These are phyloP conservation scores for Leptopilina syphax DNA, from an alignment of 2,888 invertebrate genomes.

Conservation along the genomic window DNA sequence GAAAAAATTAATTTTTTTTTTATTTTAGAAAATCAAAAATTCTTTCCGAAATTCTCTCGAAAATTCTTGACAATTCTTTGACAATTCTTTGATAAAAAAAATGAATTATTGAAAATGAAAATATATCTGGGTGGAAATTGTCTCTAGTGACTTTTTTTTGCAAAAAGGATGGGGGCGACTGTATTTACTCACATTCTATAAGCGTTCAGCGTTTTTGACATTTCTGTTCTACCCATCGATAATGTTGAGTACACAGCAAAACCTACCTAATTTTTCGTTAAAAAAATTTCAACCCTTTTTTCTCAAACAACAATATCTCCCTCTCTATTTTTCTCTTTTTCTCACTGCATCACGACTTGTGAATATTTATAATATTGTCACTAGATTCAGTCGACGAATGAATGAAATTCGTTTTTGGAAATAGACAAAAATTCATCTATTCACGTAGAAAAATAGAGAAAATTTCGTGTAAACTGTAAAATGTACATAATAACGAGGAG, in stretches of 20 bases:
- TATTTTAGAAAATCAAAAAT: neutral
- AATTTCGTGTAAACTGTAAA: constrained; percentile 38
- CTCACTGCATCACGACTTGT: constrained; percentile 35
- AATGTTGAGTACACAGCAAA: constrained; percentile 59
- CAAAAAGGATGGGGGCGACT: neutral
- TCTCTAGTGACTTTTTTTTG: too few relatives aligned
- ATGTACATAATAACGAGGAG: constrained; percentile 1
- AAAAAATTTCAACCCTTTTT: constrained; percentile 48
- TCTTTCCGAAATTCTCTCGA: neutral
- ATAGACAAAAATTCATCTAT: constrained; percentile 42
- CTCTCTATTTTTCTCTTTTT: constrained; percentile 43
- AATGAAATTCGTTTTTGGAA: neutral
- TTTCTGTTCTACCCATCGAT: constrained; percentile 77
- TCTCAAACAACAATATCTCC: neutral
- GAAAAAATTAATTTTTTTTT: neutral
- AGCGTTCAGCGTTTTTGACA: constrained; percentile 93
- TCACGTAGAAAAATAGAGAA: constrained; percentile 48
- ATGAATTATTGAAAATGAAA: too few relatives aligned
- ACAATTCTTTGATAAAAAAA: too few relatives aligned
- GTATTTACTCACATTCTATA: constrained; percentile 89
- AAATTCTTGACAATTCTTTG: too few relatives aligned
- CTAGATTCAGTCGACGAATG: constrained; percentile 29
- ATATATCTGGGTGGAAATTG: too few relatives aligned
- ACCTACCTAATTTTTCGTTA: constrained; percentile 59
- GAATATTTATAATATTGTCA: constrained; percentile 33